A percentile compares a stretch with the other conserved stretches of the same genome.
Conservation (phyloP, 30 jellyfish, hydroid and myxozoan genomes). For the Pelagia noctiluca region DNA sequence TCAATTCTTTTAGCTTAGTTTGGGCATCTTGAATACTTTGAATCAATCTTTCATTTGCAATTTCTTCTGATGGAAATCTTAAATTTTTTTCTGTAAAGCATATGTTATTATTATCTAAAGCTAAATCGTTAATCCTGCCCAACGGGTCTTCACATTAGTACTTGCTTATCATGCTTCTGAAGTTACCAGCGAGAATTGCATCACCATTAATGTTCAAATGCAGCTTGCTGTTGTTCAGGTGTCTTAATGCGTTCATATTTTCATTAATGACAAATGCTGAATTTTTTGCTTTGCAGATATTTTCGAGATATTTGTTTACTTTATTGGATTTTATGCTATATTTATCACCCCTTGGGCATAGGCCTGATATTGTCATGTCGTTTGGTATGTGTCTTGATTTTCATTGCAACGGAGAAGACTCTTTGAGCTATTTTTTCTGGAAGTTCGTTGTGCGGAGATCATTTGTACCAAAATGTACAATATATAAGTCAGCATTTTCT, state of each 20-base stretch:
- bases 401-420: conserved; percentile 19
- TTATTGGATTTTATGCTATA: conserved; percentile 25
- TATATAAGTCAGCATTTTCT: neutral
- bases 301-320: conserved; percentile 2
- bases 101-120: conserved; percentile 18
- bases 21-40: conserved; percentile 35
- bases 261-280: too few relatives aligned
- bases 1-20: conserved; percentile 45
- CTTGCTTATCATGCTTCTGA: conserved; percentile 46
- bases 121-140: conserved; percentile 35
- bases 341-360: conserved; percentile 52
- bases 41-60: conserved; percentile 34
- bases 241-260: too few relatives aligned
- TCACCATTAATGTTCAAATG: neutral
- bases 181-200: too few relatives aligned
- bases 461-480: neutral
- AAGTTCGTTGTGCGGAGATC: neutral
- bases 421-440: neutral
- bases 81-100: conserved; percentile 14
- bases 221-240: conserved; percentile 20
- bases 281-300: neutral
- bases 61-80: conserved; percentile 26
- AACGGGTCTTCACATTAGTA: conserved; percentile 33
- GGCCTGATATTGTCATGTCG: conserved; percentile 36
- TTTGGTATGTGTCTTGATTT: conserved; percentile 20